A percentile compares a stretch with the other conserved stretches of the same genome.
These are phyloP conservation scores for Drosophila affinis DNA, from an alignment of 2,888 invertebrate species.

Conservation along the genomic window DNA sequence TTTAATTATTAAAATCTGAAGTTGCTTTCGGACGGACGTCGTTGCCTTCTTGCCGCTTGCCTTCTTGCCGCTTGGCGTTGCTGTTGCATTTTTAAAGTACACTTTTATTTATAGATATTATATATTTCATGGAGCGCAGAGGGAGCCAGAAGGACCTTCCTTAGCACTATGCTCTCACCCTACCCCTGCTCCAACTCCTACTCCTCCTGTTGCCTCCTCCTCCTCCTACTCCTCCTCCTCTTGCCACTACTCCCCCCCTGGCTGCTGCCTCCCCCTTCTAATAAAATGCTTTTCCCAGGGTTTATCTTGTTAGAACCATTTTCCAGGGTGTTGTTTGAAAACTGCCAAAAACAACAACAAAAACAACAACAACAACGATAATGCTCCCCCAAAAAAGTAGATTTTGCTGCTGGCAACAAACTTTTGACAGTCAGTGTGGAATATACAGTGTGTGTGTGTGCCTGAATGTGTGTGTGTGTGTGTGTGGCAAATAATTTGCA, in stretches of 20 bases:
- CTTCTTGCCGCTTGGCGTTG: slow-evolving; percentile 17
- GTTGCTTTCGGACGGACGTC: slow-evolving; percentile 28
- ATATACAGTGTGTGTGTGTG: slow-evolving; percentile 30
- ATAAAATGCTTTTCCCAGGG: slow-evolving; percentile 29
- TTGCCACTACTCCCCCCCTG: slow-evolving; percentile 5
- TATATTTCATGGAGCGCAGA: slow-evolving; percentile 20
- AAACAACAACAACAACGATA: slow-evolving; percentile 37
- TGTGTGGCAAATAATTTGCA: slow-evolving; percentile 73
- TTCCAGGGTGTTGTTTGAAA: slow-evolving; percentile 43
- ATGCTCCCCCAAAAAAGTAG: slow-evolving; percentile 17
- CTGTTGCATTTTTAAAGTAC: slow-evolving; percentile 27
- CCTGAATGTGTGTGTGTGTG: slow-evolving; percentile 39
- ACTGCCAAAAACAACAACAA: slow-evolving; percentile 44
- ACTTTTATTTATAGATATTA: slow-evolving; percentile 37
- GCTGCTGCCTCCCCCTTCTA: slow-evolving; percentile 15
- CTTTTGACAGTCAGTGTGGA: slow-evolving; percentile 54
- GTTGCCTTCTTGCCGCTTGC: slow-evolving; percentile 8
- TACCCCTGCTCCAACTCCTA: slow-evolving; percentile 10
- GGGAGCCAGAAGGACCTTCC: neutral
- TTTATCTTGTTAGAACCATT: slow-evolving; percentile 65
- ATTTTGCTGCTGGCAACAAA: slow-evolving; percentile 59
- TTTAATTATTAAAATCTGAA: slow-evolving; percentile 73
- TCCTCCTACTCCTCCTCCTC: neutral
- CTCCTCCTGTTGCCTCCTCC: slow-evolving; percentile 12
- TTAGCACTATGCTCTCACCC: neutral